Percentiles rank a stretch among this genome's conserved stretches.
These are phyloP conservation scores for Pseudocheirus occidentalis DNA, from an alignment of 2,797 vertebrate species.

Conservation along the genomic window DNA sequence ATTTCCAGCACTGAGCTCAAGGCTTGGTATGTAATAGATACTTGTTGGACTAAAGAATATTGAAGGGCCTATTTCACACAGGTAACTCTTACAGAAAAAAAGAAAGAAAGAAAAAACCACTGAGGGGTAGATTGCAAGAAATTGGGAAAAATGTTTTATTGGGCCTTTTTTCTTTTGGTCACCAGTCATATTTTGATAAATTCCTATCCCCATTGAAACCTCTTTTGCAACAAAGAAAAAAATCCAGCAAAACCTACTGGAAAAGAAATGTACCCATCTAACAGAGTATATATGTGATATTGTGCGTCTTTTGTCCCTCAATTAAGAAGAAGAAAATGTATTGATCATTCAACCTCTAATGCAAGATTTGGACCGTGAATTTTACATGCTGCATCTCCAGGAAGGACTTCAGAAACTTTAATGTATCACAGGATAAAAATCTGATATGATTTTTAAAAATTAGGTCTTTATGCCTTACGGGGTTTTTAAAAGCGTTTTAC, in stretches of 20 bases:
- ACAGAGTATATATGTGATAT: neutral
- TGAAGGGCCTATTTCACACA: too few relatives aligned
- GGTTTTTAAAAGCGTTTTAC: neutral
- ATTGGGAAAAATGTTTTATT: neutral
- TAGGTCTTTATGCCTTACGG: slow-evolving; percentile 40
- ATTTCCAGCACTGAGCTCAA: too few relatives aligned
- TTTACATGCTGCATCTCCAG: slow-evolving; percentile 35
- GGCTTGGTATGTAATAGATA: too few relatives aligned
- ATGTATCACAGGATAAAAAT: neutral
- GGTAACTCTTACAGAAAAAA: too few relatives aligned
- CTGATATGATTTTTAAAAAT: neutral
- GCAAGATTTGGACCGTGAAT: neutral
- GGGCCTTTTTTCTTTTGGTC: neutral
- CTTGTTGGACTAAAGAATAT: too few relatives aligned
- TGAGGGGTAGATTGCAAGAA: neutral
- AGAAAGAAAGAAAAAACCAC: too few relatives aligned
- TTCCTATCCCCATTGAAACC: neutral
- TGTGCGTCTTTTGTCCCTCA: neutral
- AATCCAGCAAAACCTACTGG: neutral
- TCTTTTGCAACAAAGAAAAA: neutral
- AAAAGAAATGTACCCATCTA: neutral
- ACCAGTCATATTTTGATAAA: neutral
- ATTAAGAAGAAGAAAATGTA: neutral
- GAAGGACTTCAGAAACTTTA: slow-evolving; percentile 25
- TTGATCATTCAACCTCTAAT: neutral